phyloP scores from a whole-genome alignment of 2,888 invertebrate genomes.

The Tortrix viridana region DNA sequence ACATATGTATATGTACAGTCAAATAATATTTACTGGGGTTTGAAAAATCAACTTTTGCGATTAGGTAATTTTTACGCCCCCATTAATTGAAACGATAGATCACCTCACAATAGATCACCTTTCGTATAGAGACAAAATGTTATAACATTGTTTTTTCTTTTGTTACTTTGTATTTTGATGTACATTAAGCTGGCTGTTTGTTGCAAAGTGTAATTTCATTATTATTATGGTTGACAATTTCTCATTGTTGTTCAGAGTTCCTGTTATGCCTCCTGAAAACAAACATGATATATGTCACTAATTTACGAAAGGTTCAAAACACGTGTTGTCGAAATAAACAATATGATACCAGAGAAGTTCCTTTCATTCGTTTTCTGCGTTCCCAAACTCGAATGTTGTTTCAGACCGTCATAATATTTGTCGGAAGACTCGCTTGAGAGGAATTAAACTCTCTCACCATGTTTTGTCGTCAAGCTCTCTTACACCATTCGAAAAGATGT shows the following conservation, averaged over 20 bases:
- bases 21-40: too few relatives aligned
- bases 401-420: constrained; percentile 62
- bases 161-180: too few relatives aligned
- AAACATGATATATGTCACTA: constrained; percentile 41
- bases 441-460: constrained; percentile 46
- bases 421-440: constrained; percentile 51
- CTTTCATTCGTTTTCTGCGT: constrained; percentile 53
- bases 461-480: constrained; percentile 27
- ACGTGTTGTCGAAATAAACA: constrained; percentile 26
- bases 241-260: background rate
- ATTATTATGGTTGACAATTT: background rate
- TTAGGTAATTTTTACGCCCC: too few relatives aligned
- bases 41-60: too few relatives aligned
- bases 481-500: constrained; percentile 7
- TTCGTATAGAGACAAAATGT: too few relatives aligned
- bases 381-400: constrained; percentile 52
- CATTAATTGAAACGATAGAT: too few relatives aligned
- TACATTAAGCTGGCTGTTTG: background rate
- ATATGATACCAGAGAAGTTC: constrained; percentile 21
- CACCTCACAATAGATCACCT: too few relatives aligned
- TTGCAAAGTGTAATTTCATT: background rate
- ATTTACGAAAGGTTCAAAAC: constrained; percentile 26
- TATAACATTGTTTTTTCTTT: too few relatives aligned
- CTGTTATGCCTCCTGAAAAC: constrained; percentile 43
- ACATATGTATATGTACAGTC: too few relatives aligned